phyloP scores from a whole-genome alignment of 2,113 vertebrate species.

The Pterocles burchelli region DNA sequence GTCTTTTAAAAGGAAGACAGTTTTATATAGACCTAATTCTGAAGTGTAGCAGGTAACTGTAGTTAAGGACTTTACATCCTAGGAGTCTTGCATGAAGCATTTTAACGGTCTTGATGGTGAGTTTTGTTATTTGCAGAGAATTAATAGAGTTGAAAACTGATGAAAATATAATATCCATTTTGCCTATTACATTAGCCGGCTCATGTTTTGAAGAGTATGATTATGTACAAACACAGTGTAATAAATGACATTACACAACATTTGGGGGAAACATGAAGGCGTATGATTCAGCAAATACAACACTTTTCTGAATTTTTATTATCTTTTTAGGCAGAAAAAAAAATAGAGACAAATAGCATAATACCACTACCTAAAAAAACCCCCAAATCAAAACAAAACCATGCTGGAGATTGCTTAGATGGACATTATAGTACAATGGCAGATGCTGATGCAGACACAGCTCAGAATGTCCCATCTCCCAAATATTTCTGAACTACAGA shows the following conservation, averaged over 20 bases:
- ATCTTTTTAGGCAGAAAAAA: neutral
- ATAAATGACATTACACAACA: neutral
- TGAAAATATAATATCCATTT: neutral
- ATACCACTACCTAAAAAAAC: neutral
- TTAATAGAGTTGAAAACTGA: neutral
- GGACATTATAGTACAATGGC: neutral
- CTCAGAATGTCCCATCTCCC: neutral
- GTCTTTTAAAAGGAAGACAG: neutral
- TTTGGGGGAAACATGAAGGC: neutral
- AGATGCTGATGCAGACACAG: neutral
- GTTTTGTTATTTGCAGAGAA: neutral
- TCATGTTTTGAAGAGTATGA: neutral
- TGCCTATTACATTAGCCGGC: neutral
- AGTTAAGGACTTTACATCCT: neutral
- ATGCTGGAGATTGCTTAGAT: neutral
- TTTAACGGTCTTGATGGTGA: neutral
- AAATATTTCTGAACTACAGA: neutral
- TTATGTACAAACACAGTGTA: neutral
- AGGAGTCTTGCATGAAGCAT: neutral
- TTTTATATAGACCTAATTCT: neutral
- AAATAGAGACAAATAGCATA: neutral
- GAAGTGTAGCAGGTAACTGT: neutral
- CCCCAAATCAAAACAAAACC: no score
- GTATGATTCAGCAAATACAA: neutral
- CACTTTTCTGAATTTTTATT: neutral